Evolutionary conservation across 2,888 invertebrate species (phyloP), one percentile per base, ranked within the genome.

Genomic region (Mayetiola destructor): DNA sequence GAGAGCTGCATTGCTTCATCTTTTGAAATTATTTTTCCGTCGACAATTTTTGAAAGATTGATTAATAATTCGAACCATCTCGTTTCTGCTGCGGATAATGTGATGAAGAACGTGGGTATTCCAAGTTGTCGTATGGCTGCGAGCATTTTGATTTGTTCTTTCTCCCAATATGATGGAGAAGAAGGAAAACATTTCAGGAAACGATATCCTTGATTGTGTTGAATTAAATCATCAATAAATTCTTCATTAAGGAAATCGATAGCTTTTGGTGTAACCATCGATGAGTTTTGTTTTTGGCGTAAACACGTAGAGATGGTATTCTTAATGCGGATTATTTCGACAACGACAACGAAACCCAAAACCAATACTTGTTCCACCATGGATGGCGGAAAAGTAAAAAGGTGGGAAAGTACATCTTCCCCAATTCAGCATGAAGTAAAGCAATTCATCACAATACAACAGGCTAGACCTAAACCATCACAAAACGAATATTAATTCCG

Each of bases 91-190:
- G 61, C 52, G 6, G 56, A 53, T 12, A 58, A 29, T 14, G 58
- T 58, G 2, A 58, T 48, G 12, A 58, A 56, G 35, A 58, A 58
- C 3, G 55, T 48, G 12, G 58, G 58, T 2, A 39, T 6, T 4
- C 53, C 52, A 20, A 56, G 27, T 37, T 58, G 58, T 12, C 58
- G 36, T 27, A 58, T 52, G 52, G 52, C 53, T 14, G 58, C 58
- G 2, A 56, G 8, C 4, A 53, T 18, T 27, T 62, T 61, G 56
- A 62, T 63, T 39, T 64, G 61, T 56, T 62, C 61, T 23, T 29
- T 58, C 59, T 62, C 62, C 63, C 65, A 64, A 58, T 64, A 62
- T 8, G 61, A 54, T 56, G 64, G 61, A 3, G 55, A 55, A 8
- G 37, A 61, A 57, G 61, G 59, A 32, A 63, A 57, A 32, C 60